A percentile compares a stretch with the other conserved stretches of the same genome.
phyloP scores from a whole-genome alignment of 1,140 invertebrate species.

The Littorina saxatilis region DNA sequence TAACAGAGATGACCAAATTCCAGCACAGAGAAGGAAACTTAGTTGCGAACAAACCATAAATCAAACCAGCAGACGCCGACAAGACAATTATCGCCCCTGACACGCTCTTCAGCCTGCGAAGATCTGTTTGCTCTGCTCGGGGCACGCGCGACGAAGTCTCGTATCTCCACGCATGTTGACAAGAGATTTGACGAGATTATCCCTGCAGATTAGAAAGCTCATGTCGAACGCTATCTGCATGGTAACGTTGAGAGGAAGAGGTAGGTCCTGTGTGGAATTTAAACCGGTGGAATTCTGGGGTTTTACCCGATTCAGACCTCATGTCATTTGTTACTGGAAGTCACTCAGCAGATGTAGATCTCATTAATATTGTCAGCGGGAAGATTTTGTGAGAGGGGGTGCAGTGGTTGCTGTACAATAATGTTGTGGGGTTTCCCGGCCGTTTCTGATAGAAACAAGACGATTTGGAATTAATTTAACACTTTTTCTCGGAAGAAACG shows the following conservation, averaged over 20 bases:
- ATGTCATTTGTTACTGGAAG: no score
- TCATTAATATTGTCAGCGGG: no score
- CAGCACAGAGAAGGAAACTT: no score
- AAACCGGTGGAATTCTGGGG: neutral
- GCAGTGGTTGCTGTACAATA: no score
- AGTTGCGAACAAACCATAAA: neutral
- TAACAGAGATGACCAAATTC: neutral
- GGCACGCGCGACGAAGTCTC: slow-evolving; percentile 23
- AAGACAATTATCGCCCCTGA: slow-evolving; percentile 28
- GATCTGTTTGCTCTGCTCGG: slow-evolving; percentile 17
- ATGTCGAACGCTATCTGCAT: neutral
- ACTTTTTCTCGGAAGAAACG: no score
- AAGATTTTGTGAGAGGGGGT: no score
- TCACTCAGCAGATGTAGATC: no score
- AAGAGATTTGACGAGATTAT: slow-evolving; percentile 26
- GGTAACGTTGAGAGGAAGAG: neutral
- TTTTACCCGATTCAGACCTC: no score
- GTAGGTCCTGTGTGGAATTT: neutral
- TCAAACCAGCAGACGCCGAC: neutral
- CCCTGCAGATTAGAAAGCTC: neutral
- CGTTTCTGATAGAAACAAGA: no score
- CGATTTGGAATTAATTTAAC: no score
- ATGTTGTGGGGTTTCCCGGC: no score
- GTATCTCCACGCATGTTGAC: slow-evolving; percentile 27
- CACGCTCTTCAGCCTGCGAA: slow-evolving; percentile 14